Evolutionary conservation across 2,797 vertebrate species (phyloP), one percentile per base, ranked within the genome.

Genomic region (Amblyopsis hoosieri): DNA sequence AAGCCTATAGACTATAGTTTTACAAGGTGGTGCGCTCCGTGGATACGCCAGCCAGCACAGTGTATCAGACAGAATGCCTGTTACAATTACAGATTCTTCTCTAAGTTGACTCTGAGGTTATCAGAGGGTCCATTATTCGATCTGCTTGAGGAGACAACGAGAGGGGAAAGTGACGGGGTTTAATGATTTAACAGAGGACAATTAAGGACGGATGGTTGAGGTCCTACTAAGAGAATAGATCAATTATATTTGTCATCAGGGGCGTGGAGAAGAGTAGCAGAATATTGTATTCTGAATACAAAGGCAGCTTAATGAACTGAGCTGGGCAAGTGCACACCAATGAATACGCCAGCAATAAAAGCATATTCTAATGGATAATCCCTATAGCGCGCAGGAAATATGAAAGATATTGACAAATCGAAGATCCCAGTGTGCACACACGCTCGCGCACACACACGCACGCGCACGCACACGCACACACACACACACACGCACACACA

Each of bases 1-100:
- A 8, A 62, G 55, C 37, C 62, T 52, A 86, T 69, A 75, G 19
- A 3, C 19, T 23, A 66, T 53, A 64, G 67, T 60, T 71, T 76
- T 82, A 83, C 67, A 71, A 68, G 72, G 58, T 69, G 23, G 31
- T 45, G 66, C 19, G 19, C 66, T 78, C 65, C 59, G 56, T 61
- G 19, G 55, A 61, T 23, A 73, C 45, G 65, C 70, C 75, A 78
- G 72, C 66, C 70, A 63, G 75, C 80, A 65, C 70, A 51, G n/a
- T 15, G 10, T 71, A 69, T 85, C 75, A 79, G 74, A 80, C 60
- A 67, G 56, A 48, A 33, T 66, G 72, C 57, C 69, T 66, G 29
- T 82, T 70, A 72, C 63, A 77, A 79, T 87, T 83, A 76, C 33
- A 65, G 45, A 55, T 74, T 69, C 42, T 62, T 62, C 67, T 75